Conservation (phyloP, 2,888 invertebrate genomes). For the Horisme vitalbata region DNA sequence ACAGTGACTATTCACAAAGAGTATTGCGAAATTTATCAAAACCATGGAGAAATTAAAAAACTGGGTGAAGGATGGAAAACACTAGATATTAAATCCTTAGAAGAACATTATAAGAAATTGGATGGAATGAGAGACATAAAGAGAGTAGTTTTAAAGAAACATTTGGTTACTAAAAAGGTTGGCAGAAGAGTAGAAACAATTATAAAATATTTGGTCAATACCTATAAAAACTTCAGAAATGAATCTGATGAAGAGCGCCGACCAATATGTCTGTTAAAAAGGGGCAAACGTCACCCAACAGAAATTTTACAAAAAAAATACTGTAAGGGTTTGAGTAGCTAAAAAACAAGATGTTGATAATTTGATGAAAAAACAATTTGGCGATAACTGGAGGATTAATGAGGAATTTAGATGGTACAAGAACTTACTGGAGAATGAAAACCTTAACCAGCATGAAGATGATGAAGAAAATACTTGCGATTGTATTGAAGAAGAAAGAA, state of each 20-base stretch:
- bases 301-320: constrained; percentile 13
- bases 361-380: too few relatives aligned
- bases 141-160: constrained; percentile 15
- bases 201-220: not conserved
- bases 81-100: too few relatives aligned
- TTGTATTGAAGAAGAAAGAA: not conserved
- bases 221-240: constrained; percentile 14
- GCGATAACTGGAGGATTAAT: constrained; percentile 17
- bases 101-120: constrained; percentile 11
- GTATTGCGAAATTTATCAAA: constrained; percentile 19
- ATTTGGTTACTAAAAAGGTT: constrained; percentile 1
- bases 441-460: constrained; percentile 2
- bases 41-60: constrained; percentile 21
- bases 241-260: constrained; percentile 9
- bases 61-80: constrained; percentile 19
- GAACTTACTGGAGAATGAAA: constrained; percentile 8
- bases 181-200: constrained; percentile 17
- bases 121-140: constrained; percentile 20
- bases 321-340: constrained; percentile 2
- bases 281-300: constrained; percentile 3
- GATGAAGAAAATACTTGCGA: constrained; percentile 2
- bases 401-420: constrained; percentile 24
- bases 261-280: constrained; percentile 2
- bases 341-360: too few relatives aligned
- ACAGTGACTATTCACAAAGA: too few relatives aligned